These are phyloP conservation scores for Myiotriccus ornatus DNA, from an alignment of 2,797 vertebrate genomes.

Conservation along the genomic window DNA sequence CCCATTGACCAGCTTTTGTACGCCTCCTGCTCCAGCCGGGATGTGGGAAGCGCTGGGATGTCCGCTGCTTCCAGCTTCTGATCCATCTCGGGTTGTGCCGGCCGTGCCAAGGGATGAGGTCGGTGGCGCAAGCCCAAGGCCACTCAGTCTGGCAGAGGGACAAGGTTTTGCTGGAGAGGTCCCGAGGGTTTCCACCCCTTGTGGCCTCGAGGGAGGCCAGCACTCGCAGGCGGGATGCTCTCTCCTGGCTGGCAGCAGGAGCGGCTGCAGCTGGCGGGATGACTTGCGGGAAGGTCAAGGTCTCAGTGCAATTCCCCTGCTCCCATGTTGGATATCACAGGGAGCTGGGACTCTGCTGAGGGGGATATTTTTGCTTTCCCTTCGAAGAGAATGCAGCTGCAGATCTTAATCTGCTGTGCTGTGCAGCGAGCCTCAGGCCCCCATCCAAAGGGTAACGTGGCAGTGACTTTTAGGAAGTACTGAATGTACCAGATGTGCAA, in stretches of 20 bases:
- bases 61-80: not conserved
- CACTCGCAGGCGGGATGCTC: fast-evolving
- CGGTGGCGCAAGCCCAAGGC: not conserved
- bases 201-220: fast-evolving
- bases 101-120: not conserved
- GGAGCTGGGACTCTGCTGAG: not conserved
- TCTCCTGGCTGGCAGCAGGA: not conserved
- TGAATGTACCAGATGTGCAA: constrained; percentile 53
- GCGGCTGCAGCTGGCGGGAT: not conserved
- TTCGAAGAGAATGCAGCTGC: not conserved
- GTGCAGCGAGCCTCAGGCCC: not conserved
- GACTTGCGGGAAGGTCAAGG: not conserved
- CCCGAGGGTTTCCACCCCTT: not conserved
- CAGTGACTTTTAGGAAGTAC: constrained; percentile 58
- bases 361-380: not conserved
- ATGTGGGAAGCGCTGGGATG: not conserved
- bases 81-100: fast-evolving
- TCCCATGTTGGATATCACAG: not conserved
- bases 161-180: not conserved
- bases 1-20: not conserved
- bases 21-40: not conserved
- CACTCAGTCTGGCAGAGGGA: not conserved
- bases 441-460: constrained; percentile 44
- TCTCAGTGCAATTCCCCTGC: not conserved
- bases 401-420: not conserved